A percentile compares a stretch with the other conserved stretches of the same genome.
phyloP scores from a whole-genome alignment of 64 coral and sea anemone species.

The Catalaphyllia jardinei region DNA sequence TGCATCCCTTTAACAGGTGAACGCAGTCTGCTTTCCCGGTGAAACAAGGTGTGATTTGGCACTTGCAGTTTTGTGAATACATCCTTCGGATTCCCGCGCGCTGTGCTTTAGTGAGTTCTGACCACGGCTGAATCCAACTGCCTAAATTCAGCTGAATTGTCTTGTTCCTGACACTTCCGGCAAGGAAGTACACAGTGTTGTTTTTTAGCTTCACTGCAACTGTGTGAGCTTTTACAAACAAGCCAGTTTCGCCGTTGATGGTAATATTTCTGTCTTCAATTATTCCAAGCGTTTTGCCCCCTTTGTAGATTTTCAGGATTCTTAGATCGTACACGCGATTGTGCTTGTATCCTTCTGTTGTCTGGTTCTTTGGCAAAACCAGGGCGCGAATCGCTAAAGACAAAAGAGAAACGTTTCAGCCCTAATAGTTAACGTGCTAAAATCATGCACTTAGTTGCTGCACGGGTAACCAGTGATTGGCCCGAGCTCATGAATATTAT shows the following conservation, averaged over 20 bases:
- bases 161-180: slow-evolving; percentile 2
- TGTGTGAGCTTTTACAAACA: slow-evolving; percentile 19
- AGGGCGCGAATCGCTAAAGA: background rate
- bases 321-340: background rate
- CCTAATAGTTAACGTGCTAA: background rate
- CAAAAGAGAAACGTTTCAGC: background rate
- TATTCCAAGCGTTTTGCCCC: background rate
- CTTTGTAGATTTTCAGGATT: slow-evolving; percentile 54
- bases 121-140: slow-evolving; percentile 30
- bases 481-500: too few species aligned
- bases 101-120: slow-evolving; percentile 2
- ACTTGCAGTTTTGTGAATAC: slow-evolving; percentile 50
- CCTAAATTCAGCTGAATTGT: slow-evolving; percentile 17
- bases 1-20: slow-evolving; percentile 1
- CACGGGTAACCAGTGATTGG: too few species aligned
- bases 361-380: background rate
- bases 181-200: slow-evolving; percentile 17
- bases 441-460: too few species aligned
- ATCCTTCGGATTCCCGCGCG: slow-evolving; percentile 36
- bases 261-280: background rate
- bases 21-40: background rate
- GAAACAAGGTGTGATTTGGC: slow-evolving; percentile 8
- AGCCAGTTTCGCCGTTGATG: background rate
- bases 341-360: background rate
- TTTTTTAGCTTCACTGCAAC: background rate